Base-by-base conservation (phyloP, 2,888 invertebrate species). In the Lycocerus yunnanus region DNA sequence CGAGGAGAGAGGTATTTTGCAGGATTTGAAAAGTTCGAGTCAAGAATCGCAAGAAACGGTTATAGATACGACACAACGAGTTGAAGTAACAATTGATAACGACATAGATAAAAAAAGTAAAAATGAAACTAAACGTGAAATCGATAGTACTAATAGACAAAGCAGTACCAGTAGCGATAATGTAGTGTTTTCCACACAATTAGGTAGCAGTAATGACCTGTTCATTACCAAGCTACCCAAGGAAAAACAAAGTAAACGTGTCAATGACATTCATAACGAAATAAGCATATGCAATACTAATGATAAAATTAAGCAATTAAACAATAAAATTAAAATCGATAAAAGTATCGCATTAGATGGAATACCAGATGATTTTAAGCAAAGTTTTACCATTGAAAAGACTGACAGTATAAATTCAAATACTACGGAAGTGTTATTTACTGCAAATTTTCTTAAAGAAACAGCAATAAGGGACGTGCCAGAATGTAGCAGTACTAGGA, bases 181-280 rank as follows among this genome's bases (percentile, higher is more conserved):
- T 66, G 86, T 93, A 66, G 88, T 92, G 69, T 93, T 93, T 83
- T 90, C 91, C 71, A 93, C 93, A 9, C 90, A 92, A 78, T 87
- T 93, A 63, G 93, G 93, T 24, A 92, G 92, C 82, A 89, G 90
- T 82, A 93, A 93, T 81, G 92, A 92, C 85, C 89, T 93, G 65
- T 93, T 93, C 84, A 90, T 91, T 13, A 87, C 87, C 16, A 87
- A 87, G 82, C 78, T 87, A 74, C 86, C 87, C 15, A 87, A 85
- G 78, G 82, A 84, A 69, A 80, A 85, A 77, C 76, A 68, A 70
- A 79, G 74, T 58, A 74, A 68, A 59, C 21, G 61, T 15, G 15
- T 66, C 21, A 68, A 15, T 20, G 69, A 73, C 21, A 58, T 63
- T 15, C 67, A 76, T 72, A 75, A 20, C 58, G 68, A 65, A 43